Conservation (phyloP, 2,113 vertebrate species). For the Conger conger region DNA sequence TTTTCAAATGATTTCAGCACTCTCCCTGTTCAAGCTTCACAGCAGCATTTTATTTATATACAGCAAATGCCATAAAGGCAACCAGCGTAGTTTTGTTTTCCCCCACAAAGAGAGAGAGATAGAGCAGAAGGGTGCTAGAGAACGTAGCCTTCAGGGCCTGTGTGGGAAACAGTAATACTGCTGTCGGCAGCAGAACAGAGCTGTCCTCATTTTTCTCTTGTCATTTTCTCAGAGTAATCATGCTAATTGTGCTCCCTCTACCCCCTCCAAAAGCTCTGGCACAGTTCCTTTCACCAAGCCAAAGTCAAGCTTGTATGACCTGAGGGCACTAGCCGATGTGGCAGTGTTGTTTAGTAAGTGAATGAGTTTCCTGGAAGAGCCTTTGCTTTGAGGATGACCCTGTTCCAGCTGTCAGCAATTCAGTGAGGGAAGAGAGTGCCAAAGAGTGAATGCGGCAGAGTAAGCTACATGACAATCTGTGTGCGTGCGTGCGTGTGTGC, state of each 20-base stretch:
- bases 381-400: not conserved
- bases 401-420: too few relatives aligned
- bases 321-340: not conserved
- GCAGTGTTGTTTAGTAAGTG: not conserved
- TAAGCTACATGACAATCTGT: not conserved
- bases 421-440: not conserved
- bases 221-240: not conserved
- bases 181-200: not conserved
- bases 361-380: not conserved
- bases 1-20: conserved; percentile 6
- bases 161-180: not conserved
- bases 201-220: not conserved
- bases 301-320: not conserved
- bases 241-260: too few relatives aligned
- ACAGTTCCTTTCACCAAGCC: not conserved
- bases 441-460: not conserved
- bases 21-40: not conserved
- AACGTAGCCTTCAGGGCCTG: not conserved
- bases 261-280: not conserved
- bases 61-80: not conserved
- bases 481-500: too few relatives aligned
- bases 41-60: not conserved
- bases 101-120: not conserved
- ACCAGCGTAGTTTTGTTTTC: not conserved
- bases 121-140: not conserved